Base-by-base conservation (phyloP, 2,888 invertebrate species). In the Lasioglossum marginatum region DNA sequence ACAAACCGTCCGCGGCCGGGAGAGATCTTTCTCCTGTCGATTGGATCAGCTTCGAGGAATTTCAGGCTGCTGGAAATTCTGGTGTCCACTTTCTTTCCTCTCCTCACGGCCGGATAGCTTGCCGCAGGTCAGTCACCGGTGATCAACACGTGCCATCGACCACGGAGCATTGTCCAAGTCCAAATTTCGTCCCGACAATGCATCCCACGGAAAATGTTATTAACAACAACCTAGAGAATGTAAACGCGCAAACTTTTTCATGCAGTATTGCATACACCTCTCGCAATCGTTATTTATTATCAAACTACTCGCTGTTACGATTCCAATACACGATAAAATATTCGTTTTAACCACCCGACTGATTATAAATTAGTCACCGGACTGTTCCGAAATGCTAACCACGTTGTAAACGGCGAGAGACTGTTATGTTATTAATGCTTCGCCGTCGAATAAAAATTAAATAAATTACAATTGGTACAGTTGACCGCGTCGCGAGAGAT, bases 1-100 rank as follows among this genome's bases (percentile, higher is more conserved):
- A 91, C 91, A 91, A 91, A 91, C 89, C 87, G 71, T 85, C 85
- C 86, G 78, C 34, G 34, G 48, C 76, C 80, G 77, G 73, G 79
- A 74, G 82, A 84, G 86, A 86, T 84, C 81, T 82, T 63, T 79
- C 78, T 85, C 82, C n/a, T 40, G 66, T 79, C 52, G 52, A 43
- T 68, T 72, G 52, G 78, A 78, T 83, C 84, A 75, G 77, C 48
- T 82, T 80, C 80, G 80, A 48, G 70, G 86, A 87, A 87, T 86
- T 83, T 80, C 27, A 83, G 31, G 77, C 81, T 68, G 77, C 79
- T 68, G 77, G 86, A 81, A 85, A 88, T 84, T 81, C 87, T 78
- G 81, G 66, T 78, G 77, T 81, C 77, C 78, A 40, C 73, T 74
- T 89, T 81, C 82, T 85, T 87, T 77, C 37, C 60, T 57, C 60